A percentile compares a stretch with the other conserved stretches of the same genome.
Evolutionary conservation across 1,140 invertebrate species (phyloP).

Genomic region (Liolophura sinensis): DNA sequence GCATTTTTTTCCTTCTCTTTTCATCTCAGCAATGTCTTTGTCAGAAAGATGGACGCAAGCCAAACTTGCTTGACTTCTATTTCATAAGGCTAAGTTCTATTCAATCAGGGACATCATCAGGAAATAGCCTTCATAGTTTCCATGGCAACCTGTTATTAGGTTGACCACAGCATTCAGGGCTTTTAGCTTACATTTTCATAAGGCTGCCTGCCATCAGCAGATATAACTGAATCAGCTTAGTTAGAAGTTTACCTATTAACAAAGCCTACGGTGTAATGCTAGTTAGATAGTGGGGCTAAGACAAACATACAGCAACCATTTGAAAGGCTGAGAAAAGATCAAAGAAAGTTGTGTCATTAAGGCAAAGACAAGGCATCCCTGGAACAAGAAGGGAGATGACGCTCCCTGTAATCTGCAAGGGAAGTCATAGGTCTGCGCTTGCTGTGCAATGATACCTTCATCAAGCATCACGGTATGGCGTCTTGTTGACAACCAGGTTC

Average conservation of each 20-base stretch:
- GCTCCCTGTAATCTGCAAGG: no score
- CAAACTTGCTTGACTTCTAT: conserved; percentile 1
- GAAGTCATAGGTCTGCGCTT: no score
- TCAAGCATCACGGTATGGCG: no score
- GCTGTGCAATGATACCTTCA: no score
- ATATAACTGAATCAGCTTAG: neutral
- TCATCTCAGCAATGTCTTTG: neutral
- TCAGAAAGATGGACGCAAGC: neutral
- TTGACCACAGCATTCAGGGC: neutral
- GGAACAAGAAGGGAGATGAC: no score
- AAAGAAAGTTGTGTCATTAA: no score
- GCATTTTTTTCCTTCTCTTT: neutral
- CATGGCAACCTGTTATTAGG: neutral
- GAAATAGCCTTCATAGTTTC: neutral
- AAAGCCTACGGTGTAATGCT: neutral
- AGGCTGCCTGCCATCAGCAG: neutral
- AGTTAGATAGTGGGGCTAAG: no score
- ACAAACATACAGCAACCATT: no score
- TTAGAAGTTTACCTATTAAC: neutral
- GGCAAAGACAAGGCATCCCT: no score
- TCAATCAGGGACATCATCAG: neutral
- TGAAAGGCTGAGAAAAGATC: no score
- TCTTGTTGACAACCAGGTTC: no score
- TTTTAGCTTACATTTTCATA: neutral
- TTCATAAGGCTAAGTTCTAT: conserved; percentile 1